phyloP scores from a whole-genome alignment of 1,140 invertebrate genomes.

The Diachasma alloeum region DNA sequence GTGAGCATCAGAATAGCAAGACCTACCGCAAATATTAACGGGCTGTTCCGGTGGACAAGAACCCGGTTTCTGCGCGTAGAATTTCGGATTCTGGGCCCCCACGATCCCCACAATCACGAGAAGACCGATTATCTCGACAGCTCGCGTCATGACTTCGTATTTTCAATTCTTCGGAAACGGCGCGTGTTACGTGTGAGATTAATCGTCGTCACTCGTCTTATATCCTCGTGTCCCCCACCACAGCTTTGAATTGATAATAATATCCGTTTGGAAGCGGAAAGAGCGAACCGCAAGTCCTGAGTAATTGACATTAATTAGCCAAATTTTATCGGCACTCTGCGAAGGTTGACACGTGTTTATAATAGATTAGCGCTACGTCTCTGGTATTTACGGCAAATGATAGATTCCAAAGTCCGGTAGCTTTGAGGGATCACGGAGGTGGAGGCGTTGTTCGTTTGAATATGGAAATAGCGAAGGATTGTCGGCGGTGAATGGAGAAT shows the following conservation, averaged over 20 bases:
- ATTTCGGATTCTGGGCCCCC: conserved; percentile 19
- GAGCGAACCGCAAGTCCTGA: neutral
- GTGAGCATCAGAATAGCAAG: conserved; percentile 50
- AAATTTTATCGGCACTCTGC: neutral
- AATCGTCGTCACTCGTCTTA: neutral
- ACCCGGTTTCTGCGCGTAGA: conserved; percentile 44
- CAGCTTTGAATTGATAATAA: neutral
- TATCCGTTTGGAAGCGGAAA: neutral
- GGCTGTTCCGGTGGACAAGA: conserved; percentile 55
- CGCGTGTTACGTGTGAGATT: neutral
- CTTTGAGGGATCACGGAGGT: neutral
- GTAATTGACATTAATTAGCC: neutral
- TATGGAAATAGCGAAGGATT: neutral
- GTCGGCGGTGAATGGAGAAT: neutral
- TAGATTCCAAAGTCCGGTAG: neutral
- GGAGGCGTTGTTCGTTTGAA: neutral
- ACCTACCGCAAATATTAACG: conserved; percentile 49
- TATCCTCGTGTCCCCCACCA: neutral
- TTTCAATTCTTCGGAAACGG: too few species aligned
- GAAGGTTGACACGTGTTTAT: neutral
- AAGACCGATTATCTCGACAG: neutral
- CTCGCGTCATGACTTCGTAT: neutral
- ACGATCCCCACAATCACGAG: neutral
- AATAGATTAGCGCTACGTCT: neutral
- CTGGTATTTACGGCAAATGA: neutral